These are phyloP conservation scores for Cylindroiulus punctatus DNA, from an alignment of 2,888 invertebrate genomes.

Conservation along the genomic window DNA sequence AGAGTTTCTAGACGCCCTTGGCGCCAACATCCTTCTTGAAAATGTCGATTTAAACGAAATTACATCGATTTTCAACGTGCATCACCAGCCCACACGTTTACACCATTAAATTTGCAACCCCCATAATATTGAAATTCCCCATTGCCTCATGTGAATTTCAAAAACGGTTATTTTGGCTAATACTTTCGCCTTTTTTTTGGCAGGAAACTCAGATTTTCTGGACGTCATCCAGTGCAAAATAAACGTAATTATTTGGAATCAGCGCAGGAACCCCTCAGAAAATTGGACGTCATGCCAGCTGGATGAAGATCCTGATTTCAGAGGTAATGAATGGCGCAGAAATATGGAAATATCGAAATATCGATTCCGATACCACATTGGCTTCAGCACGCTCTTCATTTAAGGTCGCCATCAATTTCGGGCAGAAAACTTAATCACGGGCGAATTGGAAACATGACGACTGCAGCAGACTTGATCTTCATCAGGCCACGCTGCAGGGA, in stretches of 20 bases:
- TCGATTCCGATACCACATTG: not conserved
- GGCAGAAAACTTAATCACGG: not conserved
- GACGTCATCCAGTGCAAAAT: not conserved
- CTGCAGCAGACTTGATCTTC: not conserved
- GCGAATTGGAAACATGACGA: not conserved
- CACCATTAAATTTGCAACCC: too few species aligned
- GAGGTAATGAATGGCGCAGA: not conserved
- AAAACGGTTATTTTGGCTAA: not conserved
- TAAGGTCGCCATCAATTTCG: not conserved
- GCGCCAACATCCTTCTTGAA: too few species aligned
- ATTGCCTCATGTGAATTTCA: not conserved
- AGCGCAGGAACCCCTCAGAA: not conserved
- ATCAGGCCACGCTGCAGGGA: slow-evolving; percentile 17
- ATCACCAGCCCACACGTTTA: too few species aligned
- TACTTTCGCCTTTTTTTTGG: not conserved
- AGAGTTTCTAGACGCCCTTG: too few species aligned
- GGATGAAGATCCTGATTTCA: not conserved
- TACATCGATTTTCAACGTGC: too few species aligned
- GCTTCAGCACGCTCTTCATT: not conserved
- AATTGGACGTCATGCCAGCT: not conserved
- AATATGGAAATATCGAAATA: not conserved
- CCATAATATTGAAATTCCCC: too few species aligned
- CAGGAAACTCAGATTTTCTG: not conserved
- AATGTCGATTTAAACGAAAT: too few species aligned
- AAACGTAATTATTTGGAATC: slow-evolving; percentile 14